These are phyloP conservation scores for Ceratina calcarata DNA, from an alignment of 1,140 invertebrate genomes.

Conservation along the genomic window DNA sequence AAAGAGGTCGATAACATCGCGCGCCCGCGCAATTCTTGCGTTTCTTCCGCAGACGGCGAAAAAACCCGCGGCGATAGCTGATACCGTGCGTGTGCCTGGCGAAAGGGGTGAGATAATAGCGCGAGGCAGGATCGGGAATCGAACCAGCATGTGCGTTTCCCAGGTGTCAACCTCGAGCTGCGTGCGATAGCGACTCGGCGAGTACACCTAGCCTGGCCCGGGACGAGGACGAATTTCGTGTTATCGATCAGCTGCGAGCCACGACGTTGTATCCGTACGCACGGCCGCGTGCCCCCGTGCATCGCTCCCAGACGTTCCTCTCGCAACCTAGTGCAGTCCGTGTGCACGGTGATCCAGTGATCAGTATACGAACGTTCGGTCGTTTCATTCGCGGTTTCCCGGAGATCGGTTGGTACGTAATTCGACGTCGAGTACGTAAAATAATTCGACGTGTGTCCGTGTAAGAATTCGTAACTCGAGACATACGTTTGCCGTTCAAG, in stretches of 20 bases:
- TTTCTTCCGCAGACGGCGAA: slow-evolving; percentile 28
- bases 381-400: too few relatives aligned
- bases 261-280: slow-evolving; percentile 31
- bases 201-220: slow-evolving; percentile 12
- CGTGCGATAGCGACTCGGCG: not conserved
- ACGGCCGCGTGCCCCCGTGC: slow-evolving; percentile 33
- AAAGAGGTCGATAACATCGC: slow-evolving; percentile 71
- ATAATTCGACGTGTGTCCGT: too few relatives aligned
- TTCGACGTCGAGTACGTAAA: too few relatives aligned
- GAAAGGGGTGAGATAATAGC: too few relatives aligned
- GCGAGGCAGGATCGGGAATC: too few relatives aligned
- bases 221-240: slow-evolving; percentile 34
- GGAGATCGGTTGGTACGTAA: too few relatives aligned
- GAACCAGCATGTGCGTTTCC: not conserved
- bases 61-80: slow-evolving; percentile 13
- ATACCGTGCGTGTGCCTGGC: not conserved
- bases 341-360: not conserved
- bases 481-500: too few relatives aligned
- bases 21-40: slow-evolving; percentile 65
- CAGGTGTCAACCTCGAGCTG: not conserved
- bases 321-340: not conserved
- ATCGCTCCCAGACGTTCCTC: not conserved
- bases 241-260: slow-evolving; percentile 46
- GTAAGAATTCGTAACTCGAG: too few relatives aligned
- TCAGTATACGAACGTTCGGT: too few relatives aligned